Evolutionary conservation across 1,140 invertebrate species (phyloP), one percentile per base, ranked within the genome.

Genomic region (Lucilia cuprina): DNA sequence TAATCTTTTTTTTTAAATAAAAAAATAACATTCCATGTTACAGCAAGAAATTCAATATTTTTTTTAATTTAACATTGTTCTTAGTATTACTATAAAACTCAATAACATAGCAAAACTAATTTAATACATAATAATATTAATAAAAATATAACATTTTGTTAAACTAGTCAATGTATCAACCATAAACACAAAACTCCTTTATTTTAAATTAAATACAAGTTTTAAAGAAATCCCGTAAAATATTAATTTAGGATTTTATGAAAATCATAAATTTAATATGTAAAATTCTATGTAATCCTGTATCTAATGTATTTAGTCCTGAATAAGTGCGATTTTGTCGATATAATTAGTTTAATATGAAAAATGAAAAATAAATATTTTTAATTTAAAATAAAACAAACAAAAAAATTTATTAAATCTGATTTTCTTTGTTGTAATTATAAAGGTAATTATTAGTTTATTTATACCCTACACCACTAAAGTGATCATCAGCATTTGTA

Each of bases 311-410:
- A 21, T 70, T 60, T 60, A 60, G 50, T 60, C 13, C 19, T 21
- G 7, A n/a, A 78, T 78, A 78, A 78, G 75, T 78, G 75, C 75
- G 75, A 41, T 78, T 78, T 78, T 78, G 75, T 78, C 75, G 75
- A 78, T 78, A 78, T 78, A 30, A 30, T 35, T 78, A 78, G 75
- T 41, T 75, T 41, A 78, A 41, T 41, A 78, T 75, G 30, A 75
- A 34, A 77, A 14, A 41, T 21, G 7, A 41, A 77, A 17, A 78
- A 78, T 41, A 47, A 34, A 75, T 75, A 75, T 41, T 41, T 80
- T 19, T 49, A 80, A 49, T 49, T 21, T 49, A 49, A 49, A 49
- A 80, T 49, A 80, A 41, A 41, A 41, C 2, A 34, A 75, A 75
- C 35, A 34, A 75, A 17, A 77, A 30, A 30, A 30, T 30, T n/a